phyloP scores from a whole-genome alignment of 2,797 vertebrate species.

The Poecilia wingei region DNA sequence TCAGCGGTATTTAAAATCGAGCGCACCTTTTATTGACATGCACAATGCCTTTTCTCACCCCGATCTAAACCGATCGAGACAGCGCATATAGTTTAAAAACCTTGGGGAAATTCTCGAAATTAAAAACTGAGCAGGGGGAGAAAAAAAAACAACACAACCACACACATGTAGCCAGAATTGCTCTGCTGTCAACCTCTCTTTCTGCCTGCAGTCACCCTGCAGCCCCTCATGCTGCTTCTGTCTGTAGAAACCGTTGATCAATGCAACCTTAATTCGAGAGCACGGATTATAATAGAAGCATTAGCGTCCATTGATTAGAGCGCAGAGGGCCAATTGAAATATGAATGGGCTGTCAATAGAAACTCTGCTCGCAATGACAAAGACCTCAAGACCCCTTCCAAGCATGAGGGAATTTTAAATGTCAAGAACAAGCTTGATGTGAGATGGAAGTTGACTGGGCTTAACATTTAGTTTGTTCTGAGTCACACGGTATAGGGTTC shows the following conservation, averaged over 20 bases:
- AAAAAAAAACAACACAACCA: constrained; percentile 12
- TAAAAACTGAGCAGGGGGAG: constrained; percentile 32
- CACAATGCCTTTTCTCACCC: constrained; percentile 47
- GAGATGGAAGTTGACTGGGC: constrained; percentile 5
- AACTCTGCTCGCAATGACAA: constrained; percentile 65
- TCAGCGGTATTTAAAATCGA: constrained; percentile 64
- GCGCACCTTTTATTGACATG: constrained; percentile 55
- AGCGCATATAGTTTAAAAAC: constrained; percentile 52
- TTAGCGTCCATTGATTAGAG: constrained; percentile 76
- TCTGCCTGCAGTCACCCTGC: constrained; percentile 30
- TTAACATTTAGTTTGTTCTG: constrained; percentile 21
- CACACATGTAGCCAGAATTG: background rate
- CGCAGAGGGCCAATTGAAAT: constrained; percentile 49
- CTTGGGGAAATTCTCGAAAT: constrained; percentile 49
- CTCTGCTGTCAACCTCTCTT: constrained; percentile 16
- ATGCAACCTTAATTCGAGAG: constrained; percentile 76
- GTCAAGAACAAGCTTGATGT: constrained; percentile 58
- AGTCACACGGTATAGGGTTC: background rate
- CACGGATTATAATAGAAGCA: constrained; percentile 81
- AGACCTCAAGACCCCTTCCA: constrained; percentile 49
- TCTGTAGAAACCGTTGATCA: constrained; percentile 67
- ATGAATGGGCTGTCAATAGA: constrained; percentile 69
- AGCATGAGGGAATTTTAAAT: constrained; percentile 56
- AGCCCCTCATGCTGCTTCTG: constrained; percentile 24
- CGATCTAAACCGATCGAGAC: constrained; percentile 18